Evolutionary conservation across 1,140 invertebrate genomes (phyloP).

Genomic region (Mya arenaria): DNA sequence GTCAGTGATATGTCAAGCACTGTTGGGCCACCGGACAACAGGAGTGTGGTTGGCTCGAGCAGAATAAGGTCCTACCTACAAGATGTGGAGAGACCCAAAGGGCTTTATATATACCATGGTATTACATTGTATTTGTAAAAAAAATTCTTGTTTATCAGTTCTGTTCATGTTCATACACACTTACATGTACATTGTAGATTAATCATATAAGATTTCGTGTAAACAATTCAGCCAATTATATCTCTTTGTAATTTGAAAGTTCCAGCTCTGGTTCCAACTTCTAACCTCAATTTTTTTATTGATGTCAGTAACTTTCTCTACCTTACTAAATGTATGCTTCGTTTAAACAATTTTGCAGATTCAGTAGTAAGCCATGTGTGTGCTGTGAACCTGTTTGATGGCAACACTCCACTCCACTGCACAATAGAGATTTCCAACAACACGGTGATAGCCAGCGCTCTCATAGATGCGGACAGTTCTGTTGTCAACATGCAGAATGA

Average conservation of each 20-base stretch:
- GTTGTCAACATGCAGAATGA: slow-evolving; percentile 72
- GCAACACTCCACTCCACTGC: slow-evolving; percentile 69
- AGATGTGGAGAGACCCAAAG: slow-evolving; percentile 68
- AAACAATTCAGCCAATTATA: too few species aligned
- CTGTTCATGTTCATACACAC: too few species aligned
- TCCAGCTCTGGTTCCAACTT: too few species aligned
- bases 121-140: too few species aligned
- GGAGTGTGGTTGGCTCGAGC: not conserved
- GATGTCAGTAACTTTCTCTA: too few species aligned
- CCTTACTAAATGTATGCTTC: not conserved
- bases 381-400: slow-evolving; percentile 72
- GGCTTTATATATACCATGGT: slow-evolving; percentile 71
- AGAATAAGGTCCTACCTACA: slow-evolving; percentile 42
- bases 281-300: too few species aligned
- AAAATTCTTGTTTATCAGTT: too few species aligned
- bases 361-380: slow-evolving; percentile 74
- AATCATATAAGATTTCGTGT: too few species aligned
- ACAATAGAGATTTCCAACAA: slow-evolving; percentile 69
- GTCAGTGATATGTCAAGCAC: slow-evolving; percentile 22
- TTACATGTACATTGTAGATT: too few species aligned
- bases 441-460: slow-evolving; percentile 48
- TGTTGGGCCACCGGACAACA: not conserved
- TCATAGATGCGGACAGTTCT: slow-evolving; percentile 62
- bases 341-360: slow-evolving; percentile 60
- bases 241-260: too few species aligned